Evolutionary conservation across 2,888 invertebrate species (phyloP), one percentile per base, ranked within the genome.

Genomic region (Acanthosepion esculentum): DNA sequence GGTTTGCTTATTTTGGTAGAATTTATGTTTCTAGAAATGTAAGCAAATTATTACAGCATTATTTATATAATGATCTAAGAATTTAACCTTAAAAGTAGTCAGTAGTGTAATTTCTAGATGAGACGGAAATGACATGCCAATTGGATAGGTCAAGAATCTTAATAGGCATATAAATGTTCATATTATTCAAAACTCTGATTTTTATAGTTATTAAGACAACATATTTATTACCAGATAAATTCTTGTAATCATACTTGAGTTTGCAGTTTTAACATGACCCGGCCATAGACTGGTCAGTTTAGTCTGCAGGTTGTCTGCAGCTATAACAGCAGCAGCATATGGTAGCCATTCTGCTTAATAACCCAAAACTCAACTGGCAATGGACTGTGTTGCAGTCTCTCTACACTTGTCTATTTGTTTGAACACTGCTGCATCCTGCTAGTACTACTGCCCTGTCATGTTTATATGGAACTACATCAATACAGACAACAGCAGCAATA

Each of bases 401-500:
- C n/a, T 78, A 78, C 12, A 33, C 15, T 15, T 78, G 15, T 78
- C n/a, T 78, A 78, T 78, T n/a, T n/a, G n/a, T n/a, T 78, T 78
- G 78, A n/a, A 78, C 18, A n/a, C n/a, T 78, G 78, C 78, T 78
- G 78, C 78, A 78, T 78, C 78, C 18, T 78, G 78, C 78, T n/a
- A 78, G 78, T 78, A n/a, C 78, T 78, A 78, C 78, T 78, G n/a
- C 78, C 78, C 78, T 78, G n/a, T 78, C n/a, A n/a, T 78, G 78
- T 78, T 78, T 78, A 78, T 78, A 78, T 78, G 78, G n/a, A 78
- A 33, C n/a, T 78, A 78, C 78, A 78, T 78, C 78, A 78, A 78
- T 78, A n/a, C 78, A 78, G 29, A 29, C 78, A 78, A 29, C 78
- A 78, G 78, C 18, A 78, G 78, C 78, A n/a, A 78, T 33, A 78